Evolutionary conservation across 2,113 vertebrate genomes (phyloP), one percentile per base, ranked within the genome.

Genomic region (Synodontis membranacea): DNA sequence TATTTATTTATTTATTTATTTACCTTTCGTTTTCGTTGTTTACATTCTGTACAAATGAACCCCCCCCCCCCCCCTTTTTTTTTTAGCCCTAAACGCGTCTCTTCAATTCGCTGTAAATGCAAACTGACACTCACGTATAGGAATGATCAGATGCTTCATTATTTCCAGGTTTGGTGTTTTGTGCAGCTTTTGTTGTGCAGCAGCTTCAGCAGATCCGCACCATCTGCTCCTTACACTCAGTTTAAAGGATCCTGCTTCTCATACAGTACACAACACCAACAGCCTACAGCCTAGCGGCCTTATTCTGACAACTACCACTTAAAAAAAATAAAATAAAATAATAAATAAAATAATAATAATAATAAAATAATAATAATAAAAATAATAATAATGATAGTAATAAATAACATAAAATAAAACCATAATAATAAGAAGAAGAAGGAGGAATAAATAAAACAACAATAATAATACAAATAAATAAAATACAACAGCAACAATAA

Each of bases 1-100:
- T 58, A 9, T 9, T 58, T 23, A 0, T 60, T 2, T 15, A 15
- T 66, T 83, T 0, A 31, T 48, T 64, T n/a, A 0, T 76, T 81
- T 60, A 48, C 7, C 7, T 60, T 82, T 58, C 39, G 48, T 39
- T 86, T 86, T 82, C 19, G 2, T 75, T 62, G 54, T 85, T 76
- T 76, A 62, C 70, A 19, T 66, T 66, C 28, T 46, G 5, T 62
- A 5, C 42, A 62, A 23, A 31, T 15, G 28, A 78, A 48, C 1
- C 10, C 39, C 70, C 52, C 2, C n/a, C n/a, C n/a, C n/a, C n/a
- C n/a, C n/a, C n/a, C n/a, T n/a, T n/a, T n/a, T n/a, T 12, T n/a
- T 82, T 64, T 60, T 2, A n/a, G n/a, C 23, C 19, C 17, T 23
- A 1, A 56, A 10, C 3, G 1, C 15, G 21, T 11, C 28, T 11